Evolutionary conservation across 2,113 vertebrate genomes (phyloP).

Genomic region (Campylorhamphus procurvoides): DNA sequence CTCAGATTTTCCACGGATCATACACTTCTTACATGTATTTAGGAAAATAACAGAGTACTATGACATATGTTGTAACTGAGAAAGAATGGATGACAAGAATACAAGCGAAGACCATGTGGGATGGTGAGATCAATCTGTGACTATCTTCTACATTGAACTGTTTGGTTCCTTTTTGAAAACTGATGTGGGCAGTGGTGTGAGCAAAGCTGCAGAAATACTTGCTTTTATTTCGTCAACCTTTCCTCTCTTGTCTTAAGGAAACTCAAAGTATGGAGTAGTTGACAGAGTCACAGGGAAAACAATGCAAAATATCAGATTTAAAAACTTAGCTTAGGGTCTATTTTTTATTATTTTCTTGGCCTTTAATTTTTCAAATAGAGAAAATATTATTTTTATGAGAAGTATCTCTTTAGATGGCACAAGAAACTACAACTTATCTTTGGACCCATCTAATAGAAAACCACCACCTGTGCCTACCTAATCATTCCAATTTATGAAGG

Average conservation of each 20-base stretch:
- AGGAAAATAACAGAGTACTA: not conserved
- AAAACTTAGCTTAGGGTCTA: not conserved
- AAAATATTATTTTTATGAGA: not conserved
- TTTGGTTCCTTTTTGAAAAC: not conserved
- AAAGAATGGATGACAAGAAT: not conserved
- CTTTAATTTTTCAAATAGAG: not conserved
- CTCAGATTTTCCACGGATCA: not conserved
- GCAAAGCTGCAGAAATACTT: not conserved
- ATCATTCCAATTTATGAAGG: not conserved
- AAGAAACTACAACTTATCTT: not conserved
- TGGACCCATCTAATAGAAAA: not conserved
- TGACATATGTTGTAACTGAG: not conserved
- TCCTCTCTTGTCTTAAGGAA: not conserved
- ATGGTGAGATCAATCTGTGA: not conserved
- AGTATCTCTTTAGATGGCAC: not conserved
- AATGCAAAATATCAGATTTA: not conserved
- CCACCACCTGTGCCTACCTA: rapidly evolving
- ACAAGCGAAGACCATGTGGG: not conserved
- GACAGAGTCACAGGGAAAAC: not conserved
- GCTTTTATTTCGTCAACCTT: not conserved
- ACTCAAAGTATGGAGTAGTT: not conserved
- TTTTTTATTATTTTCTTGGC: not conserved
- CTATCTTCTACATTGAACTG: not conserved
- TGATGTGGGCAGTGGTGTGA: not conserved
- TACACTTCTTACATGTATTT: not conserved